Evolutionary conservation across 2,888 invertebrate species (phyloP), one percentile per base, ranked within the genome.

Genomic region (Pristionchus fissidentatus): DNA sequence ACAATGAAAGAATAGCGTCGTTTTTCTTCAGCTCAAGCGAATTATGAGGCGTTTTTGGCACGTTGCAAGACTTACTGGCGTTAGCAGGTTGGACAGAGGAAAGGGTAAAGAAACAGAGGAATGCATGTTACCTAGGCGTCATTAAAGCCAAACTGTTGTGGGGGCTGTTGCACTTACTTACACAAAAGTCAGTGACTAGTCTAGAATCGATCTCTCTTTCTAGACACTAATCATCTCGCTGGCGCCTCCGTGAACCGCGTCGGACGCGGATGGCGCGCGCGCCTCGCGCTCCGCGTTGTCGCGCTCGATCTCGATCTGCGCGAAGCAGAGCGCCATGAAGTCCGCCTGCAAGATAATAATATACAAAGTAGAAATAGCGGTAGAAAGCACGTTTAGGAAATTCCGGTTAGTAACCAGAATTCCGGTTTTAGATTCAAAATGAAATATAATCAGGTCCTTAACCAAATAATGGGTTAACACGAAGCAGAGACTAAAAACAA

Each of bases 251-350:
- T 41, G 26, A 10, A 43, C 52, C 0, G 79, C 57, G n/a, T 22
- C n/a, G 0, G 79, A 38, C 55, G 52, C 55, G 57, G 10, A 35
- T 15, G 79, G 55, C 3, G 41, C 79, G 29, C 62, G 46, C 22
- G 46, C 43, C 41, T 43, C 60, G 15, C 46, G 32, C 38, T 66
- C 73, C 41, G 83, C 70, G 19, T 60, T 70, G 46, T 82, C 83
- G 10, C 86, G 86, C 84, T 90, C 90, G 29, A 85, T 85, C 60
- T 85, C 88, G 46, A 91, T 86, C 66, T 89, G 86, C 2, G 86
- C 97, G 94, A 98, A 97, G 93, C 98, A 97, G 93, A 97, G 97
- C 93, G 95, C 95, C 92, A 97, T 95, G 94, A 95, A 97, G 92
- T 95, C 95, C 92, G 95, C 96, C 96, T 97, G 94, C 26, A 95